Percentiles rank a stretch among this genome's conserved stretches.
Evolutionary conservation across 2,113 vertebrate genomes (phyloP).

Genomic region (Microcebus murinus): DNA sequence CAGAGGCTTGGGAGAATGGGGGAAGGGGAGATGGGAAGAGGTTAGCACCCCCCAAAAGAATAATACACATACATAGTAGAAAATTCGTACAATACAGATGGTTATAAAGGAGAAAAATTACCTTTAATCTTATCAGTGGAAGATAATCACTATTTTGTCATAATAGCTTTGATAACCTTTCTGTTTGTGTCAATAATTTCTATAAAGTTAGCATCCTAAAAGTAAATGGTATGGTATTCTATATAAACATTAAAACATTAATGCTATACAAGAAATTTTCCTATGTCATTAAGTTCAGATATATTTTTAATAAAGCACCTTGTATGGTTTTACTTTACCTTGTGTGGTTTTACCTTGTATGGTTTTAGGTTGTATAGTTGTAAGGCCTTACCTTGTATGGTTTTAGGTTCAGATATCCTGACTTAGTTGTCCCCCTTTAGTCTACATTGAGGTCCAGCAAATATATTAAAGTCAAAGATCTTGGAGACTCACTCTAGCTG

Average conservation of each 20-base stretch:
- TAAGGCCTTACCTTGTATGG: not conserved
- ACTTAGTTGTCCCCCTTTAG: not conserved
- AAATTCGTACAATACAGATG: not conserved
- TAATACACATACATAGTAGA: not conserved
- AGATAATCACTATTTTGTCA: not conserved
- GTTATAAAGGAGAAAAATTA: not conserved
- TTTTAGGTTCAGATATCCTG: not conserved
- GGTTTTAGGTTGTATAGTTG: not conserved
- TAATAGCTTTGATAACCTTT: not conserved
- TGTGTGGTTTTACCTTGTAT: not conserved
- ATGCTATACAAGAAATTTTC: not conserved
- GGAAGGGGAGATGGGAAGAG: not conserved
- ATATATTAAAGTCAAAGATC: not conserved
- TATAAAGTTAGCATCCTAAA: conserved; percentile 42
- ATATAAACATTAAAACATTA: conserved; percentile 22
- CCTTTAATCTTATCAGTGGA: not conserved
- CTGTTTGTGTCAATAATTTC: not conserved
- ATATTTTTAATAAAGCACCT: not conserved
- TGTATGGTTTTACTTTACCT: too few relatives aligned
- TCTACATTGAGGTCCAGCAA: not conserved
- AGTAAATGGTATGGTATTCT: not conserved
- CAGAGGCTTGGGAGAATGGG: not conserved
- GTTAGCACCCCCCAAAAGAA: not conserved
- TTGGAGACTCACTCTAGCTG: not conserved
- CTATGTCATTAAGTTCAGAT: not conserved